Evolutionary conservation across 1,140 invertebrate genomes (phyloP).

Genomic region (Zaprionus taronus): DNA sequence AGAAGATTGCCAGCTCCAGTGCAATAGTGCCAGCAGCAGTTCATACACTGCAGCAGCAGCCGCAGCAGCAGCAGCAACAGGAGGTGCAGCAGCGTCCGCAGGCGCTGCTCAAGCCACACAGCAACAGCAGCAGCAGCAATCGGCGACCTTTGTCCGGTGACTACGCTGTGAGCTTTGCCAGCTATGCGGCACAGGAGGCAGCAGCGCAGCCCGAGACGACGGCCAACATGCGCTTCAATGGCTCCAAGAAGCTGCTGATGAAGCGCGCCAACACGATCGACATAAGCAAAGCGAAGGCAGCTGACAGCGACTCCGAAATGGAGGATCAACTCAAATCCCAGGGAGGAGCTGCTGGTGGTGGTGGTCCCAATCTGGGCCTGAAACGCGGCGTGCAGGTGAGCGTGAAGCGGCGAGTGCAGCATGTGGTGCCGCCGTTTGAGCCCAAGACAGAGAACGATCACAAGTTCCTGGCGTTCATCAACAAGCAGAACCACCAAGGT

Average conservation of each 20-base stretch:
- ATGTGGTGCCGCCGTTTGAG: slow-evolving; percentile 88
- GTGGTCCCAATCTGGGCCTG: slow-evolving; percentile 83
- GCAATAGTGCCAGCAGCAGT: slow-evolving; percentile 63
- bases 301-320: slow-evolving; percentile 78
- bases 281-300: slow-evolving; percentile 88
- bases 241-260: slow-evolving; percentile 90
- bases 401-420: slow-evolving; percentile 81
- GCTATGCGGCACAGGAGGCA: slow-evolving; percentile 34
- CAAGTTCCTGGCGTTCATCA: slow-evolving; percentile 93
- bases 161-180: slow-evolving; percentile 72
- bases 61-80: not conserved
- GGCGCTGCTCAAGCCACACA: slow-evolving; percentile 29
- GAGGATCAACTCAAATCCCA: slow-evolving; percentile 56
- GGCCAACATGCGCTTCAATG: slow-evolving; percentile 85
- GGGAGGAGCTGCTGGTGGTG: slow-evolving; percentile 34
- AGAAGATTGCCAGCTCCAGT: slow-evolving; percentile 74
- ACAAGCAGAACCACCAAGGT: slow-evolving; percentile 88
- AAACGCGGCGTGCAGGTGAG: slow-evolving; percentile 87
- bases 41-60: not conserved
- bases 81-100: slow-evolving; percentile 8
- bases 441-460: slow-evolving; percentile 93
- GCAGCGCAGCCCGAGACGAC: slow-evolving; percentile 14
- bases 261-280: slow-evolving; percentile 95
- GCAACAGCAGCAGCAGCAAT: slow-evolving; percentile 15
- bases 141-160: slow-evolving; percentile 71